Percentiles rank a stretch among this genome's conserved stretches.
Conservation (phyloP, 2,113 vertebrate species). For the Balaeniceps rex region DNA sequence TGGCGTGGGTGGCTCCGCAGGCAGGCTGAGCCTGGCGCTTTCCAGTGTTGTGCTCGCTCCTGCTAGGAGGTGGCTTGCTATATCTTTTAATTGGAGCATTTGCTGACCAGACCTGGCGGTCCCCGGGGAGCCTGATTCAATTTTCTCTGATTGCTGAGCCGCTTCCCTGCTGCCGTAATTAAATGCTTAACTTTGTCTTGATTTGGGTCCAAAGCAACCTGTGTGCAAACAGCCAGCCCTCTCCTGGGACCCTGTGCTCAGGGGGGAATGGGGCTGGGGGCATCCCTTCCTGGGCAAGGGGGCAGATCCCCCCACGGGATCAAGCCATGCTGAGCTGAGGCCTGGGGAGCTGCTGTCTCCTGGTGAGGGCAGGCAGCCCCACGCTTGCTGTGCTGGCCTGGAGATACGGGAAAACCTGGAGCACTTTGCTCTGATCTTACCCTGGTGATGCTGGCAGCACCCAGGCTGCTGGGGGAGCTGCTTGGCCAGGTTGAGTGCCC, state of each 20-base stretch:
- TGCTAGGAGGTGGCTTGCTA: neutral
- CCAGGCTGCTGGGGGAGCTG: neutral
- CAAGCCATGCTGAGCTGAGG: neutral
- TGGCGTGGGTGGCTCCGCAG: neutral
- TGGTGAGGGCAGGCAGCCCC: neutral
- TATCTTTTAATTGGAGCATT: neutral
- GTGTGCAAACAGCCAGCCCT: neutral
- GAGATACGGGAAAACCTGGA: neutral
- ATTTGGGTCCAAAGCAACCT: conserved; percentile 55
- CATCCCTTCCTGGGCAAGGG: neutral
- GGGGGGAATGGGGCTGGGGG: neutral
- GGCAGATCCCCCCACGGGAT: neutral
- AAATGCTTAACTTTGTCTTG: conserved; percentile 68
- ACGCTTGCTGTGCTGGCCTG: neutral
- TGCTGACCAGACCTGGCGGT: conserved; percentile 1
- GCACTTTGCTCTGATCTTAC: neutral
- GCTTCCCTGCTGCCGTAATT: conserved; percentile 63
- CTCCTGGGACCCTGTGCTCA: neutral
- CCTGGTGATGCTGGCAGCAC: neutral
- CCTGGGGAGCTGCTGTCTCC: neutral
- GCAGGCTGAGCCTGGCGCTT: neutral
- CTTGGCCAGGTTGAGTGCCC: neutral
- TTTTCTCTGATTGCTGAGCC: conserved; percentile 64
- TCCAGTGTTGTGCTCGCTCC: neutral
- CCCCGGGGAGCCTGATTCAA: conserved; percentile 65